phyloP scores from a whole-genome alignment of 1,140 invertebrate genomes.

The Mamestra configurata region DNA sequence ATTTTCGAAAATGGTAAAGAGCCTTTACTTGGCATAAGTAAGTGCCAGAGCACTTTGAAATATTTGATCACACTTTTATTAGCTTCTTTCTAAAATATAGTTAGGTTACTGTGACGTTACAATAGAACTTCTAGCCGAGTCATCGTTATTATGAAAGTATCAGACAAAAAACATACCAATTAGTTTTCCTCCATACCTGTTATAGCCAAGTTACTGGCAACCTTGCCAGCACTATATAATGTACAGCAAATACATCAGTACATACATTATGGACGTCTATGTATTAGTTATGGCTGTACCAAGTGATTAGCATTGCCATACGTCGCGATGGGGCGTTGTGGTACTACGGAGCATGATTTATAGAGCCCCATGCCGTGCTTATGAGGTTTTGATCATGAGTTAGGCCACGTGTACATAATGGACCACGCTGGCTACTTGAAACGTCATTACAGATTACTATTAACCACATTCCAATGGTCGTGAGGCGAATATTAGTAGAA shows the following conservation, averaged over 20 bases:
- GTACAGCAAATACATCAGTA: neutral
- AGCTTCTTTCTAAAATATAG: too few species aligned
- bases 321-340: neutral
- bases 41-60: too few species aligned
- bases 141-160: neutral
- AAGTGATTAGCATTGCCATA: conserved; percentile 19
- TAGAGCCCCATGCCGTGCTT: neutral
- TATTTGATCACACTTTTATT: too few species aligned
- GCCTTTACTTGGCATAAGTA: too few species aligned
- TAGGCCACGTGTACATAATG: conserved; percentile 3
- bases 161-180: neutral
- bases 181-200: neutral
- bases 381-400: conserved; percentile 22
- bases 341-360: conserved; percentile 6
- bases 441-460: neutral
- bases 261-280: neutral
- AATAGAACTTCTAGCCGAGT: neutral
- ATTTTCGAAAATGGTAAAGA: too few species aligned
- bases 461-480: neutral
- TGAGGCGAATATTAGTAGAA: neutral
- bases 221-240: neutral
- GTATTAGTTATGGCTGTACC: neutral
- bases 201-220: neutral
- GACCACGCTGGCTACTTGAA: neutral
- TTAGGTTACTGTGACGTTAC: too few species aligned